Evolutionary conservation across 2,888 invertebrate species (phyloP).

Genomic region (Tachina lurida): DNA sequence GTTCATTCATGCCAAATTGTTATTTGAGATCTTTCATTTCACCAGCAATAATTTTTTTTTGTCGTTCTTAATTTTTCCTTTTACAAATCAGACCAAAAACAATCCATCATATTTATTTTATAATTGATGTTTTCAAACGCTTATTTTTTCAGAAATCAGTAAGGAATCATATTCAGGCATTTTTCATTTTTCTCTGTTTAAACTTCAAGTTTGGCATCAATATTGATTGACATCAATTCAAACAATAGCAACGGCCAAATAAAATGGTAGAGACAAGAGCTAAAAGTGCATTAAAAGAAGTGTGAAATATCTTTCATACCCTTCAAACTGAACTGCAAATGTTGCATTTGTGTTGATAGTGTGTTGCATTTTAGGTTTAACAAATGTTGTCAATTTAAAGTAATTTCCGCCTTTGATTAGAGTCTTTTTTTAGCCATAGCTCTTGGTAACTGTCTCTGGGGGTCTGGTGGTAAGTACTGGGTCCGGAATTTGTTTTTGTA

Average conservation of each 20-base stretch:
- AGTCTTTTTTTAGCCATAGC: slow-evolving; percentile 36
- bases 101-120: slow-evolving; percentile 68
- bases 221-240: slow-evolving; percentile 69
- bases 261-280: slow-evolving; percentile 20
- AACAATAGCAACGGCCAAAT: slow-evolving; percentile 45
- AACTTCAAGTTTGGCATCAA: slow-evolving; percentile 50
- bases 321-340: slow-evolving; percentile 43
- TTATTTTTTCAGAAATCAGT: slow-evolving; percentile 39
- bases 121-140: slow-evolving; percentile 64
- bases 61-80: background rate
- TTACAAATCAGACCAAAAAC: slow-evolving; percentile 17
- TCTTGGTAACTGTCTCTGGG: slow-evolving; percentile 63
- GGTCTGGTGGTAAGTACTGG: slow-evolving; percentile 47
- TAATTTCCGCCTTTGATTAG: slow-evolving; percentile 72
- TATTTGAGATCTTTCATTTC: background rate
- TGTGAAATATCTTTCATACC: slow-evolving; percentile 68
- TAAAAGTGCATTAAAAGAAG: slow-evolving; percentile 51
- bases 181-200: slow-evolving; percentile 39
- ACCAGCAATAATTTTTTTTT: no score
- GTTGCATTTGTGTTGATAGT: slow-evolving; percentile 24
- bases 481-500: slow-evolving; percentile 5
- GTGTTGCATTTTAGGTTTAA: slow-evolving; percentile 57
- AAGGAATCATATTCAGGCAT: slow-evolving; percentile 17
- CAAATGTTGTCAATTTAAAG: slow-evolving; percentile 71
- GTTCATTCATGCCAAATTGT: slow-evolving; percentile 36